A percentile compares a stretch with the other conserved stretches of the same genome.
phyloP scores from a whole-genome alignment of 2,888 invertebrate species.

The Acronicta alni region DNA sequence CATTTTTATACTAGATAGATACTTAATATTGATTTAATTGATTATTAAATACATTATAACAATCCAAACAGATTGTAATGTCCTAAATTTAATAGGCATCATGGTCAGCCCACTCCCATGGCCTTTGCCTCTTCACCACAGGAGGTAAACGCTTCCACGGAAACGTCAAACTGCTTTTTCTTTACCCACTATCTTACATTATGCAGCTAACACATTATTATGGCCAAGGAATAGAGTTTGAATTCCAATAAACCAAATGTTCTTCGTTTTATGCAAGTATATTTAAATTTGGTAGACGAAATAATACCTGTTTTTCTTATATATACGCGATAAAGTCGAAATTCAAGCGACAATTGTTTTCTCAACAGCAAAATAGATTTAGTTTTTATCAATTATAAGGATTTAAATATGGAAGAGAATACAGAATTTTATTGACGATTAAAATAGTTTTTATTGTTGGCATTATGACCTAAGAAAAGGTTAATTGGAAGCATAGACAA shows the following conservation, averaged over 20 bases:
- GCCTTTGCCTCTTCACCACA: constrained; percentile 62
- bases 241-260: constrained; percentile 15
- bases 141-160: constrained; percentile 62
- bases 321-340: constrained; percentile 25
- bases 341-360: constrained; percentile 20
- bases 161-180: constrained; percentile 54
- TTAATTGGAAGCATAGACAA: constrained; percentile 54
- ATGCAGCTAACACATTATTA: constrained; percentile 1
- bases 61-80: constrained; percentile 35
- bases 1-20: constrained; percentile 9
- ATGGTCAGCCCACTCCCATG: constrained; percentile 40
- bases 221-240: background rate
- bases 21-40: constrained; percentile 48
- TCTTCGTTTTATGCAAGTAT: constrained; percentile 12
- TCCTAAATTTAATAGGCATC: constrained; percentile 45
- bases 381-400: constrained; percentile 46
- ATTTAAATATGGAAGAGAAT: constrained; percentile 59
- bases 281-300: background rate
- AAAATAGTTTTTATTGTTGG: constrained; percentile 59
- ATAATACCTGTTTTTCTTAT: constrained; percentile 17
- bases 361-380: constrained; percentile 16
- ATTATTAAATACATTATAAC: constrained; percentile 50
- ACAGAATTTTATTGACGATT: constrained; percentile 63
- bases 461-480: constrained; percentile 44
- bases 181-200: constrained; percentile 20